A percentile compares a stretch with the other conserved stretches of the same genome.
Evolutionary conservation across 2,888 invertebrate species (phyloP).

Genomic region (Eupithecia inturbata): DNA sequence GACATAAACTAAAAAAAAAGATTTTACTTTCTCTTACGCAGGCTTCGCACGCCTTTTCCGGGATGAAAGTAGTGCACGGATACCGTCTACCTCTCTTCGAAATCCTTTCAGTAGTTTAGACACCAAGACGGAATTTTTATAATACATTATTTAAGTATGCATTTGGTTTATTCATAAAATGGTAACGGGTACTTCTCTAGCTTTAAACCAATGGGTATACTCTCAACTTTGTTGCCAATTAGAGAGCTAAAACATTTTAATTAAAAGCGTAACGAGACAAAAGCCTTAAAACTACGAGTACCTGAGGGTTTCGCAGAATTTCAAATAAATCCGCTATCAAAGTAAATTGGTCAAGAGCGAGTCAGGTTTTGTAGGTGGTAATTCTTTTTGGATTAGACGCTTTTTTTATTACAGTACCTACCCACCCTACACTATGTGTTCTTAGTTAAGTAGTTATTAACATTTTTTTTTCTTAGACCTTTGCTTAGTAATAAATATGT

Average conservation of each 20-base stretch:
- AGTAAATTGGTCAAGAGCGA: not conserved
- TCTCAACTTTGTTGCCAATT: constrained; percentile 28
- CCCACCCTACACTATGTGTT: no score
- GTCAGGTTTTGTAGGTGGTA: not conserved
- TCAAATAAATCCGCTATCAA: constrained; percentile 3
- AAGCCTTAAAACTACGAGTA: constrained; percentile 22
- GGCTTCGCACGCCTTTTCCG: no score
- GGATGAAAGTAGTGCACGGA: no score
- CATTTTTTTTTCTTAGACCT: no score
- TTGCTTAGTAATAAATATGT: no score
- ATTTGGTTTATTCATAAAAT: not conserved
- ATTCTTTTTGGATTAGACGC: not conserved
- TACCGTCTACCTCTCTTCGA: no score
- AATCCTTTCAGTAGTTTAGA: not conserved
- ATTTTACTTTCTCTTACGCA: no score
- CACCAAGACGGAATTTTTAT: no score
- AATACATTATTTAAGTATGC: not conserved
- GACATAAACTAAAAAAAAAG: no score
- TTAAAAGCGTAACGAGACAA: constrained; percentile 32
- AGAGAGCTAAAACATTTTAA: constrained; percentile 31
- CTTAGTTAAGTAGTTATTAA: no score
- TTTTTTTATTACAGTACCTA: not conserved
- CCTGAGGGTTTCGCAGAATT: constrained; percentile 6
- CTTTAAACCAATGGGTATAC: not conserved
- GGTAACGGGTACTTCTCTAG: not conserved